Base-by-base conservation (phyloP, 2,797 vertebrate species). In the Rhincodon typus region DNA sequence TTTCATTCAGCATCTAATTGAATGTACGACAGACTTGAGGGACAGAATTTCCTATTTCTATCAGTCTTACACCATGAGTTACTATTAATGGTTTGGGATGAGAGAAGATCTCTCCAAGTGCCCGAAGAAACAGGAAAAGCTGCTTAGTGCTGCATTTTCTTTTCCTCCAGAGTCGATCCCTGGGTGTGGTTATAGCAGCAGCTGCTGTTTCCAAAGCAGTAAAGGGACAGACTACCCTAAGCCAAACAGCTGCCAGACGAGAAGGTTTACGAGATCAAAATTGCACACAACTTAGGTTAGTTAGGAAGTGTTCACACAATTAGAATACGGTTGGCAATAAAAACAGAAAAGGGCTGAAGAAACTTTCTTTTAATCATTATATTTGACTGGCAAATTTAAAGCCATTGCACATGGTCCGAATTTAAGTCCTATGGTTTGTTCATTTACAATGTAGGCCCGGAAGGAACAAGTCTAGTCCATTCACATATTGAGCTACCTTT, bases 241-340 rank as follows among this genome's bases (percentile, higher is more conserved):
- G 62, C 90, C 66, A 93, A 93, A 66, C 62, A 93, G 90, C 90
- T 69, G n/a, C 90, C 90, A 93, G 90, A 69, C 3, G 66, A 93
- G 67, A 69, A 93, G 62, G 62, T 93, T 93, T 93, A 93, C 25
- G 62, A 93, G 90, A 93, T 93, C 62, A 69, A 93, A 93, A 67
- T 42, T 93, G 66, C 62, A 12, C 21, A 25, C 34, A 38, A 69
- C 66, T 93, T 62, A 93, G 90, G 90, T 93, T 93, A 93, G 67
- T 93, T 69, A 69, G 90, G 90, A 93, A 69, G 90, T 93, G 62
- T 93, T 93, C 90, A 12, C n/a, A 67, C 90, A 93, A 38, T 93
- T 69, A 38, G 90, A 93, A 93, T 66, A 93, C 67, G 21, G 62
- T 38, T 23, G 8, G 62, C n/a, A 93, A 93, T 69, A 93, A 93